phyloP scores from a whole-genome alignment of 35 echinoderm and acorn worm genomes.

The Patiria miniata region DNA sequence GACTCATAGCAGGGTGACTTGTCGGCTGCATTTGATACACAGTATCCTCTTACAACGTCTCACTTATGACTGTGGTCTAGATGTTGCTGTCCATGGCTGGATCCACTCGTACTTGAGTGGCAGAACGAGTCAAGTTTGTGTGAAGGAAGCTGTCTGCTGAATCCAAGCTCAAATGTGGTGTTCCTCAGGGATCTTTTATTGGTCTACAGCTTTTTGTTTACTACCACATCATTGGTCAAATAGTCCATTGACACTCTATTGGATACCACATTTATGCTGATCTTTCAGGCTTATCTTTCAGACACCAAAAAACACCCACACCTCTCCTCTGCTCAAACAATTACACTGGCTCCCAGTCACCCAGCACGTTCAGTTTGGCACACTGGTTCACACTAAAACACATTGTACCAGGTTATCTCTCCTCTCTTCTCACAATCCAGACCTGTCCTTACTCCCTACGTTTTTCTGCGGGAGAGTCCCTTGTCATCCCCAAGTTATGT shows the following conservation, averaged over 20 bases:
- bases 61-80: background rate
- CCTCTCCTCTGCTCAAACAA: too few species aligned
- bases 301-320: too few species aligned
- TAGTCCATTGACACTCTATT: slow-evolving; percentile 2
- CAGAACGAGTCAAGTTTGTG: too few species aligned
- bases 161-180: background rate
- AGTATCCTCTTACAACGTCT: background rate
- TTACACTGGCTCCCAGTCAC: too few species aligned
- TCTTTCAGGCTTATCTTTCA: background rate
- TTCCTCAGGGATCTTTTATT: slow-evolving; percentile 36
- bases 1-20: background rate
- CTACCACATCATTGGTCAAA: slow-evolving; percentile 15
- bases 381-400: too few species aligned
- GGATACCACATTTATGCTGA: slow-evolving; percentile 25
- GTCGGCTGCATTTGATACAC: background rate
- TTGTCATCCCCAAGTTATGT: too few species aligned
- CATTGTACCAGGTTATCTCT: too few species aligned
- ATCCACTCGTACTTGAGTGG: too few species aligned
- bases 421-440: too few species aligned
- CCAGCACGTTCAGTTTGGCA: background rate
- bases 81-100: background rate
- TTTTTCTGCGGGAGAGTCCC: too few species aligned
- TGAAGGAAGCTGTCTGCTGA: background rate
- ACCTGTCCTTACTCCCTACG: too few species aligned
- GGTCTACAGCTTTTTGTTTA: slow-evolving; percentile 2